phyloP scores from a whole-genome alignment of 2,113 vertebrate species.

The Parotia lawesii region DNA sequence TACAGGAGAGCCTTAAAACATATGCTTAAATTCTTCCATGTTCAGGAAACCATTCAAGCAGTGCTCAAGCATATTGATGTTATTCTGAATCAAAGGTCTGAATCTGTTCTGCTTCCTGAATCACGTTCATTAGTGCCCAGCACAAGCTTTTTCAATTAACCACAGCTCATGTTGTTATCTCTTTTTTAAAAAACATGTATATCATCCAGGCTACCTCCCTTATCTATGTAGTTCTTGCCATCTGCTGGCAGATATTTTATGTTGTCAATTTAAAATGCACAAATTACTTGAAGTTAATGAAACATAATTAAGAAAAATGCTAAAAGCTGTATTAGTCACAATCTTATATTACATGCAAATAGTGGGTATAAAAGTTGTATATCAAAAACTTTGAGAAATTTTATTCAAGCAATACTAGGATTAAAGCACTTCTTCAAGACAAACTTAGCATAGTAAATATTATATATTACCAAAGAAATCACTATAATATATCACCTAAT shows the following conservation, averaged over 20 bases:
- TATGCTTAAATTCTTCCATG: neutral
- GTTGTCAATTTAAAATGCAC: neutral
- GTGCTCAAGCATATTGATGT: neutral
- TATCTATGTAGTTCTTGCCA: conserved; percentile 40
- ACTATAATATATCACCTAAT: neutral
- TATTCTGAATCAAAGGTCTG: neutral
- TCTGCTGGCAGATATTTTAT: conserved; percentile 43
- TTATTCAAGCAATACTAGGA: neutral
- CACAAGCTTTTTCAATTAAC: conserved; percentile 4
- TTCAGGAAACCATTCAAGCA: neutral
- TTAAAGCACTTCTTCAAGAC: neutral
- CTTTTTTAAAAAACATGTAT: neutral
- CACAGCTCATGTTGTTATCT: neutral
- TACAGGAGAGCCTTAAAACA: neutral
- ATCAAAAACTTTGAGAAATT: neutral
- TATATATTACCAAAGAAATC: neutral
- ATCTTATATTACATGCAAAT: neutral
- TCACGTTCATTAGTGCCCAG: neutral
- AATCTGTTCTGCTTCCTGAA: neutral
- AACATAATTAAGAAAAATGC: neutral
- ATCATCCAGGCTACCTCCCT: neutral
- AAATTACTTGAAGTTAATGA: neutral
- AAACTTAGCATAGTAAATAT: neutral
- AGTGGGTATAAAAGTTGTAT: neutral
- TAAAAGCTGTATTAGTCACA: neutral